Conservation (phyloP, 1,140 invertebrate species). For the Aphelinus certus region DNA sequence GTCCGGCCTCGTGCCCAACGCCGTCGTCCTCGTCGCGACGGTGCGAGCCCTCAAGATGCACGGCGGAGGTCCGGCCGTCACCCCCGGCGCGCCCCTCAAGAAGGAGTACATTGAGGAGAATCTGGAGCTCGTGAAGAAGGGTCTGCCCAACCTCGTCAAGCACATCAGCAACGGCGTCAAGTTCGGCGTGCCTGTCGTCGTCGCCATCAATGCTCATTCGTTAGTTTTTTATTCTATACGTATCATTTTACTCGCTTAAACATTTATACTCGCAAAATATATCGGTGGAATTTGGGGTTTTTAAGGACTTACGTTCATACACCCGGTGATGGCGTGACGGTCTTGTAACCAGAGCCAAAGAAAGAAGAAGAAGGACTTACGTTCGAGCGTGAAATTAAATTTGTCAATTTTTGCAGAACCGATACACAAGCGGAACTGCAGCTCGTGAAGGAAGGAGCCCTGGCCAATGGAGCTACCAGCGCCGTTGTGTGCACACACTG, state of each 20-base stretch:
- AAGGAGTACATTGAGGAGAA: slow-evolving; percentile 90
- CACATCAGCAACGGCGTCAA: slow-evolving; percentile 93
- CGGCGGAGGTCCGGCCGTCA: slow-evolving; percentile 92
- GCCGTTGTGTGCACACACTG: slow-evolving; percentile 92
- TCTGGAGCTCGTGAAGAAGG: slow-evolving; percentile 86
- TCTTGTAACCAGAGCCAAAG: too few species aligned
- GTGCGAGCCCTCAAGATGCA: slow-evolving; percentile 98
- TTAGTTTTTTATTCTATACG: slow-evolving; percentile 64
- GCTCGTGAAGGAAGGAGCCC: slow-evolving; percentile 78
- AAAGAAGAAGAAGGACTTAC: neutral
- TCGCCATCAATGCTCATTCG: slow-evolving; percentile 90
- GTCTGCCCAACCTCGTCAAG: slow-evolving; percentile 89
- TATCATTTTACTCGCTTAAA: neutral
- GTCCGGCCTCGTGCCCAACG: slow-evolving; percentile 87
- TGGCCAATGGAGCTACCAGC: slow-evolving; percentile 82
- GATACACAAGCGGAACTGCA: slow-evolving; percentile 89
- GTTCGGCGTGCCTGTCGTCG: slow-evolving; percentile 94
- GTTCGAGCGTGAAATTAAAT: neutral
- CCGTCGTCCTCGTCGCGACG: slow-evolving; percentile 92
- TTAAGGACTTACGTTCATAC: too few species aligned
- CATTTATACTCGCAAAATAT: too few species aligned
- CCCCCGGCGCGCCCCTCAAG: slow-evolving; percentile 83
- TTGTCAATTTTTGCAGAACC: slow-evolving; percentile 66
- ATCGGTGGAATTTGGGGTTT: too few species aligned
- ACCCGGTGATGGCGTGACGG: too few species aligned